Conservation (phyloP, 2,888 invertebrate genomes). For the Sicus ferrugineus region DNA sequence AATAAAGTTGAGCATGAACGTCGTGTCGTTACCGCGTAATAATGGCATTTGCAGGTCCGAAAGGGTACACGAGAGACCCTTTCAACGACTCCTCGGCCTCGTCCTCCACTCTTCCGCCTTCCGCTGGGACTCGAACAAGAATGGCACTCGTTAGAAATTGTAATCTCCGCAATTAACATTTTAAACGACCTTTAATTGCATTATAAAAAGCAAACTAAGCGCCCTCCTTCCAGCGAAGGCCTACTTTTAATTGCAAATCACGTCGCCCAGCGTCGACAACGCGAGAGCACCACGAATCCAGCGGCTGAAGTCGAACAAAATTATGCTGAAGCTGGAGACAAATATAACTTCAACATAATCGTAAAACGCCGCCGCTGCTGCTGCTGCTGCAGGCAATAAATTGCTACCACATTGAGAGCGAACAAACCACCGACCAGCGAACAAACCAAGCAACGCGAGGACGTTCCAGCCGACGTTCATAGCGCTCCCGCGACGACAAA, state of each 20-base stretch:
- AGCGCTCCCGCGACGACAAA: neutral
- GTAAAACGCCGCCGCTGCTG: neutral
- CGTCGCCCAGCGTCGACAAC: neutral
- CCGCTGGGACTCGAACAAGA: too few species aligned
- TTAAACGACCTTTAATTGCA: neutral
- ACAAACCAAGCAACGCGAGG: slow-evolving; percentile 20
- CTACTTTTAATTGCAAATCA: neutral
- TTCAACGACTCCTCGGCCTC: too few species aligned
- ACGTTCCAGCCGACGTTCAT: neutral
- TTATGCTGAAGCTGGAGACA: slow-evolving; percentile 8
- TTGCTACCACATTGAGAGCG: slow-evolving; percentile 15
- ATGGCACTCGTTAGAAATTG: neutral
- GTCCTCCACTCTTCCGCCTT: too few species aligned
- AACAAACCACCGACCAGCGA: slow-evolving; percentile 39
- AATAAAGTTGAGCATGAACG: too few species aligned
- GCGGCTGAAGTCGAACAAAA: slow-evolving; percentile 21
- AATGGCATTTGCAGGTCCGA: too few species aligned
- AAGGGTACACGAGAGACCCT: too few species aligned
- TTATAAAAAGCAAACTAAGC: slow-evolving; percentile 5
- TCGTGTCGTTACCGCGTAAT: too few species aligned
- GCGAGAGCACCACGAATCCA: neutral
- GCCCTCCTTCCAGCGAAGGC: neutral
- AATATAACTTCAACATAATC: slow-evolving; percentile 17
- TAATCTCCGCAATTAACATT: neutral
- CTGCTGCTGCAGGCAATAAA: slow-evolving; percentile 18